A percentile compares a stretch with the other conserved stretches of the same genome.
Evolutionary conservation across 2,888 invertebrate species (phyloP).

Genomic region (Euzetes globulus): DNA sequence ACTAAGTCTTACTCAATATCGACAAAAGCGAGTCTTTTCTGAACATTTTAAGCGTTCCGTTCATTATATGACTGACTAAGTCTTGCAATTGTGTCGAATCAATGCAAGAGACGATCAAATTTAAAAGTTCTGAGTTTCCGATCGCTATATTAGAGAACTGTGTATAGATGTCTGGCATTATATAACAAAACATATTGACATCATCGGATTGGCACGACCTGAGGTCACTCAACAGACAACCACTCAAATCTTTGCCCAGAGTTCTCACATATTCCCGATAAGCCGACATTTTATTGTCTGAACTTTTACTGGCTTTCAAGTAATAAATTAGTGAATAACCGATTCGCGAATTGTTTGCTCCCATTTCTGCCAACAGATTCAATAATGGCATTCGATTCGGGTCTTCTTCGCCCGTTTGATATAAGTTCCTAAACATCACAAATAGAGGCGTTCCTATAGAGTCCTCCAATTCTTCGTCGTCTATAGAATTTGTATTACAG

Average conservation of each 20-base stretch:
- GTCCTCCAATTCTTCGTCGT: slow-evolving; percentile 57
- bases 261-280: slow-evolving; percentile 63
- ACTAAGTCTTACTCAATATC: slow-evolving; percentile 47
- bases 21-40: slow-evolving; percentile 51
- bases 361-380: slow-evolving; percentile 71
- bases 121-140: slow-evolving; percentile 77
- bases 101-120: slow-evolving; percentile 79
- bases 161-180: slow-evolving; percentile 84
- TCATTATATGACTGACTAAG: slow-evolving; percentile 79
- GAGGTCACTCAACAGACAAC: slow-evolving; percentile 66
- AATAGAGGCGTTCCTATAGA: slow-evolving; percentile 76
- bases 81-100: slow-evolving; percentile 76
- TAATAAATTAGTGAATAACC: slow-evolving; percentile 84
- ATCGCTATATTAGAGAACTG: slow-evolving; percentile 79
- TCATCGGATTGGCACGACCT: slow-evolving; percentile 82
- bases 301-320: slow-evolving; percentile 61
- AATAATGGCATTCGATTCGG: slow-evolving; percentile 68
- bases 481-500: slow-evolving; percentile 45
- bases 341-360: slow-evolving; percentile 60
- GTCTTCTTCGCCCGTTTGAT: slow-evolving; percentile 64
- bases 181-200: slow-evolving; percentile 76
- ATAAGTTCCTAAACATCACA: slow-evolving; percentile 70
- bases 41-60: slow-evolving; percentile 62
- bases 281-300: slow-evolving; percentile 67
- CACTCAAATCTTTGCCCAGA: slow-evolving; percentile 54